A percentile compares a stretch with the other conserved stretches of the same genome.
These are phyloP conservation scores for Rhynchonycteris naso DNA, from an alignment of 2,797 vertebrate genomes.

Conservation along the genomic window DNA sequence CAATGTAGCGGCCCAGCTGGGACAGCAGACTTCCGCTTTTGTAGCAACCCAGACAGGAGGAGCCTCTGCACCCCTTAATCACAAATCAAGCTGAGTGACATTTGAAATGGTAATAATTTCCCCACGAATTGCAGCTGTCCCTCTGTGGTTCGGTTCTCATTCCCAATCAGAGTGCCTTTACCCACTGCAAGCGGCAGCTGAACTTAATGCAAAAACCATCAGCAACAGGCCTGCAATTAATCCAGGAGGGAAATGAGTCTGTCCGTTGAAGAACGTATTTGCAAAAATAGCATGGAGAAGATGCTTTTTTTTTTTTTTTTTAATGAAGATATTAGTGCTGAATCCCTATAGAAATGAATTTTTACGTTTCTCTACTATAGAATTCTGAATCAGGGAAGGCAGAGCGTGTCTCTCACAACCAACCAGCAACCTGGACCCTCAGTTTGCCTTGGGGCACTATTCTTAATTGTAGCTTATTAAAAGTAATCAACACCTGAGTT, in stretches of 20 bases:
- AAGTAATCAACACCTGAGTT: not conserved
- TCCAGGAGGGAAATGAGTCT: conserved; percentile 77
- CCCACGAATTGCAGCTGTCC: conserved; percentile 84
- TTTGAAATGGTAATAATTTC: conserved; percentile 85
- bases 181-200: conserved; percentile 76
- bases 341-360: not conserved
- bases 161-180: conserved; percentile 76
- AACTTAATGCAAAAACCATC: conserved; percentile 73
- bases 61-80: conserved; percentile 80
- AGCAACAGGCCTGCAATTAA: conserved; percentile 79
- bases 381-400: not conserved
- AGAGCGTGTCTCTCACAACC: not conserved
- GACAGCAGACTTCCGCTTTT: conserved; percentile 74
- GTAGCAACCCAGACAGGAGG: conserved; percentile 76
- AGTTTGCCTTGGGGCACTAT: not conserved
- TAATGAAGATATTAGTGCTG: not conserved
- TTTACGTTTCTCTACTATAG: not conserved
- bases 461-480: not conserved
- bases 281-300: not conserved
- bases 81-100: conserved; percentile 84
- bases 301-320: not conserved
- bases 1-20: conserved; percentile 54
- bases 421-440: not conserved
- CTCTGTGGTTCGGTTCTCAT: conserved; percentile 75
- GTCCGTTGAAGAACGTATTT: conserved; percentile 75